phyloP scores from a whole-genome alignment of 1,140 invertebrate species.

The Listronotus bonariensis region DNA sequence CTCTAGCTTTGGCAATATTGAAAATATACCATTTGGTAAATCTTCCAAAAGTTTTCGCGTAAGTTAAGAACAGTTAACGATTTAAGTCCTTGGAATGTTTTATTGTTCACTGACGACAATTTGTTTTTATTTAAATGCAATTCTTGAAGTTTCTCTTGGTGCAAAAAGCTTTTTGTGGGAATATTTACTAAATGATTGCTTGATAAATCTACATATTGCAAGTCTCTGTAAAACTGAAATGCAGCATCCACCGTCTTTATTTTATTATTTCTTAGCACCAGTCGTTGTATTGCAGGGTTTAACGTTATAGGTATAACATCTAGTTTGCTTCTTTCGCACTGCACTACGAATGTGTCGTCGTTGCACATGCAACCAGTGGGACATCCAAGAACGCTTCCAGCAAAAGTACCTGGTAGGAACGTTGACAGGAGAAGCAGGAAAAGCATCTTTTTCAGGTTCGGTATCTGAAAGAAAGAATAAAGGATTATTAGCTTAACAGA shows the following conservation, averaged over 20 bases:
- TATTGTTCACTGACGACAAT: conserved; percentile 76
- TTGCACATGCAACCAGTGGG: conserved; percentile 82
- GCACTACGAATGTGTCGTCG: conserved; percentile 85
- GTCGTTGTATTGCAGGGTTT: conserved; percentile 84
- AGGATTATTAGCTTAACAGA: neutral
- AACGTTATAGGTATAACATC: conserved; percentile 89
- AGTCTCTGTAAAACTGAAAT: conserved; percentile 83
- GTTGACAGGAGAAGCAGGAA: conserved; percentile 50
- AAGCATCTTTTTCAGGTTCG: conserved; percentile 38
- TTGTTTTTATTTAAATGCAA: conserved; percentile 85
- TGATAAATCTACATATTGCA: conserved; percentile 82
- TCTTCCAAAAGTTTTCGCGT: conserved; percentile 81
- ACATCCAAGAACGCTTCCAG: conserved; percentile 60
- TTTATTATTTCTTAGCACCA: conserved; percentile 81
- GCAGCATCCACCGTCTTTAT: conserved; percentile 86
- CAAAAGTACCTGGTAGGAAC: conserved; percentile 50
- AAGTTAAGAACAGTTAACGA: conserved; percentile 80
- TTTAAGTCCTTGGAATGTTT: conserved; percentile 77
- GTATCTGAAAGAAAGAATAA: conserved; percentile 53
- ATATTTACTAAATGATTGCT: conserved; percentile 82
- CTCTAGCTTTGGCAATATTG: conserved; percentile 73
- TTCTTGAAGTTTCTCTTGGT: conserved; percentile 79
- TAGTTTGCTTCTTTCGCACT: conserved; percentile 80
- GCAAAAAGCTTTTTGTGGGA: conserved; percentile 75
- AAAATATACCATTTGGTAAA: conserved; percentile 76